Evolutionary conservation across 2,113 vertebrate species (phyloP).

Genomic region (Chaetura pelagica): DNA sequence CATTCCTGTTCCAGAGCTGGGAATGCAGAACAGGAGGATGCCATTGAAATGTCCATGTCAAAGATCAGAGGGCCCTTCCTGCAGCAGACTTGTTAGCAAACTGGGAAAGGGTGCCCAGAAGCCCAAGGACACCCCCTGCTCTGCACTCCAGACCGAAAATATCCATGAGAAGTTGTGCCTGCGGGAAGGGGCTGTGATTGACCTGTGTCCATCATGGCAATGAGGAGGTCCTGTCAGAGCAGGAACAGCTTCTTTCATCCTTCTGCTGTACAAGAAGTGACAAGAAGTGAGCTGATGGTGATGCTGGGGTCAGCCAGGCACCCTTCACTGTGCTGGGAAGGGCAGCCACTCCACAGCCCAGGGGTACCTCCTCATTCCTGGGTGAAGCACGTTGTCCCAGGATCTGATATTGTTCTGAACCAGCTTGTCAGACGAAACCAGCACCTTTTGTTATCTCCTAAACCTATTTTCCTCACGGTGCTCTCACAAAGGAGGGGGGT

Average conservation of each 20-base stretch:
- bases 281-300: not conserved
- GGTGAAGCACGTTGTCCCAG: not conserved
- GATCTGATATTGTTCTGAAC: not conserved
- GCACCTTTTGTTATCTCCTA: rapidly evolving
- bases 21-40: not conserved
- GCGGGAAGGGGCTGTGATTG: not conserved
- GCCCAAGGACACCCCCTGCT: not conserved
- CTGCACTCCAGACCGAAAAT: not conserved
- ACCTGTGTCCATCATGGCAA: rapidly evolving
- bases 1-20: not conserved
- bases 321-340: rapidly evolving
- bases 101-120: not conserved
- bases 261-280: not conserved
- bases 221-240: not conserved
- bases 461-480: not conserved
- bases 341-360: too few relatives aligned
- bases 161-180: not conserved
- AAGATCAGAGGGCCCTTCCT: not conserved
- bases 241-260: not conserved
- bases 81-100: not conserved
- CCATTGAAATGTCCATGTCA: not conserved
- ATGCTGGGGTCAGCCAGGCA: rapidly evolving
- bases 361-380: not conserved
- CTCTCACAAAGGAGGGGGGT: not conserved
- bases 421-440: not conserved